Base-by-base conservation (phyloP, 2,797 vertebrate genomes). In the Diplodus sargus region DNA sequence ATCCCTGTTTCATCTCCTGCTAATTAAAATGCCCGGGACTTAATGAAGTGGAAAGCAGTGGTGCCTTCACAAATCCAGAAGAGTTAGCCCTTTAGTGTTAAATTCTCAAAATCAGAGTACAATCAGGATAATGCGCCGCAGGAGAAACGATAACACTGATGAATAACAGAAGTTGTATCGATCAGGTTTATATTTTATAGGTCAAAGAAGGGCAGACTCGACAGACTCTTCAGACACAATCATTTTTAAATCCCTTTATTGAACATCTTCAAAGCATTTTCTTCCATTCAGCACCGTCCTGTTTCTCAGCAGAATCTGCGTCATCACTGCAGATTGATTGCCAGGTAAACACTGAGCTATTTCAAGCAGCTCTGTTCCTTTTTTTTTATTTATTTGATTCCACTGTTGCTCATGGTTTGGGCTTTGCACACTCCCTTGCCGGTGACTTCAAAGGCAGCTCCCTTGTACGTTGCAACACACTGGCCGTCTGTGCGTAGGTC, bases 401-500 rank as follows among this genome's bases (percentile, higher is more conserved):
- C 95, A 0, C 97, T 98, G 91, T 96, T 97, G 91, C 89, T 93
- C 98, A 99, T 97, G 85, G 97, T 98, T 83, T 97, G 96, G 83
- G 97, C 96, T 92, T 93, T 96, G 91, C 97, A 99, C 43, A 97
- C 92, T 45, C 98, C 98, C 87, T 98, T 99, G 51, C 96, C 97
- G 51, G 93, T 88, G 47, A 99, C 96, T 94, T 98, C 96, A 88
- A 99, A 99, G 2, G 97, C 94, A 4, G 94, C 93, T n/a, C 97
- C 97, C 90, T 97, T 98, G 91, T 99, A 99, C 0, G 96, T 99
- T 75, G 98, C 98, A 70, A 99, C 94, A 79, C 96, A 97, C 48
- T 96, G 92, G 51, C 77, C 90, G 70, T 97, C 95, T 1, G 98
- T 99, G 81, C 83, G 93, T 62, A 99, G 95, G 79, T 99, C 97